These are phyloP conservation scores for Australoheros facetus DNA, from an alignment of 2,797 vertebrate genomes.

Conservation along the genomic window DNA sequence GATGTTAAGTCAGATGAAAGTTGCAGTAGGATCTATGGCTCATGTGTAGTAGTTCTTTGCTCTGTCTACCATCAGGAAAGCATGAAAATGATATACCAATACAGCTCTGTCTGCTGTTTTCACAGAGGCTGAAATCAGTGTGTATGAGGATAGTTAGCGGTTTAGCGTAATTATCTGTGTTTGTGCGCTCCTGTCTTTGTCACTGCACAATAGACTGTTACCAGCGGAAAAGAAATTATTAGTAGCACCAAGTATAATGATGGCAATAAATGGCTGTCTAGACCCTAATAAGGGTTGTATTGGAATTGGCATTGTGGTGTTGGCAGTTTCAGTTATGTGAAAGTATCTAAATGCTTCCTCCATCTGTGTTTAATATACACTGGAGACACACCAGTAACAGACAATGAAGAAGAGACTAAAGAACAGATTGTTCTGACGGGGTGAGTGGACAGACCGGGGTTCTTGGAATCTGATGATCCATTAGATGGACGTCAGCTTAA, in stretches of 20 bases:
- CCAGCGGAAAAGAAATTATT: background rate
- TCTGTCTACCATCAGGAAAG: background rate
- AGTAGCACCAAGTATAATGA: background rate
- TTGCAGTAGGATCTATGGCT: too few relatives aligned
- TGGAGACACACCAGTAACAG: conserved; percentile 13
- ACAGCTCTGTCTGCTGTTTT: background rate
- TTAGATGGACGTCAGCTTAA: conserved; percentile 61
- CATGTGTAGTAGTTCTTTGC: too few relatives aligned
- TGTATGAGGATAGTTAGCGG: background rate
- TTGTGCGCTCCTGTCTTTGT: background rate
- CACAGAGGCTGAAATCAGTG: background rate
- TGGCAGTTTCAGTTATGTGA: conserved; percentile 1
- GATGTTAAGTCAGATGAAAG: too few relatives aligned
- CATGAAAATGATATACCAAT: background rate
- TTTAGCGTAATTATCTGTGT: background rate
- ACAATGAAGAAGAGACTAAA: conserved; percentile 17
- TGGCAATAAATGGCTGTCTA: background rate
- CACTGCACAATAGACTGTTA: background rate
- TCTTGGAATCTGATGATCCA: conserved; percentile 62
- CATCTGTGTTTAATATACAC: conserved; percentile 10
- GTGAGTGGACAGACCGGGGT: conserved; percentile 13
- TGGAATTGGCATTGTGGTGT: background rate
- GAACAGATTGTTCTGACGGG: conserved; percentile 46
- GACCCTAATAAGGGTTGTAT: background rate
- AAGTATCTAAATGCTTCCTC: conserved; percentile 17